Evolutionary conservation across 2,888 invertebrate species (phyloP).

Genomic region (Aromia moschata): DNA sequence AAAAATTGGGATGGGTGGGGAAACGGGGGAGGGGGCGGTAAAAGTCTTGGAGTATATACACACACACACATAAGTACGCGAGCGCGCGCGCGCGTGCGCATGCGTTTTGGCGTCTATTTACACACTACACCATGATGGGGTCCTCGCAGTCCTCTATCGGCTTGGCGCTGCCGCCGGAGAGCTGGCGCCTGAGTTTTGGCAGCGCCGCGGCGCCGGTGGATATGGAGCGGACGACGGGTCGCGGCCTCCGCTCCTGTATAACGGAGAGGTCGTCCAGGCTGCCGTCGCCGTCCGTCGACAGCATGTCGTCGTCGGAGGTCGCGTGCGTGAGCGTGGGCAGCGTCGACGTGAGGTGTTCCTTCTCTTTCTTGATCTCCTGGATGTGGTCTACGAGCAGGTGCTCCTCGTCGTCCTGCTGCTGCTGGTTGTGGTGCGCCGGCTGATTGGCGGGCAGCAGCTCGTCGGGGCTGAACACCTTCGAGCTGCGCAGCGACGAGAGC

Average conservation of each 20-base stretch:
- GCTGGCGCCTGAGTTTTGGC: conserved; percentile 60
- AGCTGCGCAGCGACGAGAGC: conserved; percentile 78
- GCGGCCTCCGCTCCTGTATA: conserved; percentile 53
- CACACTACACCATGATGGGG: conserved; percentile 62
- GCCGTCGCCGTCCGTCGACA: conserved; percentile 83
- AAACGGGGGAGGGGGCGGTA: neutral
- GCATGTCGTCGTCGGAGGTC: conserved; percentile 88
- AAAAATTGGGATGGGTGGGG: too few relatives aligned
- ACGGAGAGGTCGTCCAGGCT: conserved; percentile 71
- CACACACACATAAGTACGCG: conserved; percentile 6
- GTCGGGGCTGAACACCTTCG: conserved; percentile 74
- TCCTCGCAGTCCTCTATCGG: conserved; percentile 61
- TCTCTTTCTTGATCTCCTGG: conserved; percentile 83
- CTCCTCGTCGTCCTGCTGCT: conserved; percentile 73
- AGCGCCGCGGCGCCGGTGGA: conserved; percentile 57
- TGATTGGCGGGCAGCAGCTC: conserved; percentile 62
- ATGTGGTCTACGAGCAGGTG: conserved; percentile 80
- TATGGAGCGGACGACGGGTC: conserved; percentile 59
- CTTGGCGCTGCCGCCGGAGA: conserved; percentile 60
- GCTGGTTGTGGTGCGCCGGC: conserved; percentile 46
- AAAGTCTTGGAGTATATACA: conserved; percentile 28
- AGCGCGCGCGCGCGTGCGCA: conserved; percentile 11
- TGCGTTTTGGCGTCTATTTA: neutral
- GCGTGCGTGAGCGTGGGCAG: conserved; percentile 83
- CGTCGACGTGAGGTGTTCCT: conserved; percentile 80